phyloP scores from a whole-genome alignment of 2,888 invertebrate genomes.

The Heliconius charithonia region DNA sequence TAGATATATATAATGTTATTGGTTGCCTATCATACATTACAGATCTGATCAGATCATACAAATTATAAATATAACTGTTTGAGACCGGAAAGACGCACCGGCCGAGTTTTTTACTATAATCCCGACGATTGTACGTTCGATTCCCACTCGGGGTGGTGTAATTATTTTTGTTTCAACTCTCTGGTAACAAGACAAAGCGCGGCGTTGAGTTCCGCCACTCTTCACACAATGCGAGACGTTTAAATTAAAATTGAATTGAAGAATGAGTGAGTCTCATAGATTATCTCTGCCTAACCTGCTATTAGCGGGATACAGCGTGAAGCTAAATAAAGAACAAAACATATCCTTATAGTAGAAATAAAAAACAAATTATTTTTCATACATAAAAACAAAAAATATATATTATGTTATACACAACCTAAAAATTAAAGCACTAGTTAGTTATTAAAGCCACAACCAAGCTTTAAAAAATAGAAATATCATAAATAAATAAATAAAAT shows the following conservation, averaged over 20 bases:
- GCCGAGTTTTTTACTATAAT: not conserved
- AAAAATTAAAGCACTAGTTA: not conserved
- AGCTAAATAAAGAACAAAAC: too few relatives aligned
- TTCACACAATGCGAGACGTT: too few relatives aligned
- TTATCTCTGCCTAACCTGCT: too few relatives aligned
- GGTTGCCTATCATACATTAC: too few relatives aligned
- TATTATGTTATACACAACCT: not conserved
- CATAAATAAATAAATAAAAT: constrained; percentile 16
- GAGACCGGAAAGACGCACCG: not conserved
- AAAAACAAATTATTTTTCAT: not conserved
- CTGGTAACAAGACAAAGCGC: not conserved
- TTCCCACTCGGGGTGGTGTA: not conserved
- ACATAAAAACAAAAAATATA: not conserved
- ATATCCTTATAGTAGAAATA: not conserved
- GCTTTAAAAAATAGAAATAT: not conserved
- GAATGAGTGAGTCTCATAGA: too few relatives aligned
- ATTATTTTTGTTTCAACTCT: not conserved
- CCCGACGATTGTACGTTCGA: not conserved
- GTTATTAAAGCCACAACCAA: constrained; percentile 2
- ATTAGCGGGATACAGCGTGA: too few relatives aligned
- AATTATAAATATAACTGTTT: not conserved
- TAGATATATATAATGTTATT: too few relatives aligned
- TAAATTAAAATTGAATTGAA: too few relatives aligned
- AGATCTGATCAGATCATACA: not conserved
- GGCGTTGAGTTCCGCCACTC: too few relatives aligned